Base-by-base conservation (phyloP, 2,888 invertebrate species). In the Autographa pulchrina region DNA sequence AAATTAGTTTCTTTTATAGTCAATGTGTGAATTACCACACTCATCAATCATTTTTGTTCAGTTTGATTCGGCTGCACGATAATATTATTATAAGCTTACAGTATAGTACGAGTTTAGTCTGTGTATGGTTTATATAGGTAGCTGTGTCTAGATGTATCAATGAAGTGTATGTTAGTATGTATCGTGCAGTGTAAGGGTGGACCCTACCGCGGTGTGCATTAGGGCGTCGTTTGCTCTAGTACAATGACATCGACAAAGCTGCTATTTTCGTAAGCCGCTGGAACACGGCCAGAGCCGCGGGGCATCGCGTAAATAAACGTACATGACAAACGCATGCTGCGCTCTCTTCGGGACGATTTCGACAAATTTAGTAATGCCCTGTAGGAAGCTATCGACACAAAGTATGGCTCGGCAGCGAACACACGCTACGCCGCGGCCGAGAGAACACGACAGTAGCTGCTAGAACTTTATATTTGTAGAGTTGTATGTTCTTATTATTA, bases 191-290 rank as follows among this genome's bases (percentile, higher is more conserved):
- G 77, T 69, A 65, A 82, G 73, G 75, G 74, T 83, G 80, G 77
- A 78, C 78, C 84, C 87, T 84, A 85, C 68, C 69, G 62, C 62
- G 62, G 63, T 72, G 72, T 81, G 80, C 81, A 83, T 83, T 85
- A 92, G 91, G 90, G 90, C 90, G 86, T 84, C 85, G 86, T 88
- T 87, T 86, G 87, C 86, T 87, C 90, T 93, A 92, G 95, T 95
- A 94, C 95, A 95, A 95, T 94, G 95, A 96, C 95, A 93, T 93
- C 93, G 89, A 89, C 89, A 89, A 90, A 91, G 90, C 89, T 88
- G 93, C 93, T 95, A 95, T 96, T 96, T 95, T 91, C 89, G 95
- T 93, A 89, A 85, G 84, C 85, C 84, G 86, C 92, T 95, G 95
- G 95, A 95, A 89, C 86, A 83, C 80, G 85, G 95, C 95, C 95